Percentiles rank a stretch among this genome's conserved stretches.
Conservation (phyloP, 2,797 vertebrate species). For the Psittacula echo region DNA sequence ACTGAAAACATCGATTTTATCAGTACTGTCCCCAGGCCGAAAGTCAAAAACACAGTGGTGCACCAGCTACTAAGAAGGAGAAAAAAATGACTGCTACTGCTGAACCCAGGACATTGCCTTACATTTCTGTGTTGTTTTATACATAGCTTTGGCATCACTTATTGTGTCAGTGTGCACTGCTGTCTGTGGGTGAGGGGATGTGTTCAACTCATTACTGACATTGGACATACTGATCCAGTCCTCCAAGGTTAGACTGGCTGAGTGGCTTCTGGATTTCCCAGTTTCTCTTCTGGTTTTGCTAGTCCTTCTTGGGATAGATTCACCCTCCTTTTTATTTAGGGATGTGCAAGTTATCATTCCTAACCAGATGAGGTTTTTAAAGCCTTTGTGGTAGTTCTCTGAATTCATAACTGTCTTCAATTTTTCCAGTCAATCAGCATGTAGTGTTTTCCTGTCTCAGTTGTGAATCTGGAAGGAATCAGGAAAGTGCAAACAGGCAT, state of each 20-base stretch:
- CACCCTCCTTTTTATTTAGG: not conserved
- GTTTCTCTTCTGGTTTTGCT: not conserved
- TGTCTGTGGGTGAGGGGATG: not conserved
- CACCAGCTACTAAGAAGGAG: too few relatives aligned
- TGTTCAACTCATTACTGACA: not conserved
- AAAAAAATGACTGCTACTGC: too few relatives aligned
- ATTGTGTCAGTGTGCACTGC: rapidly evolving
- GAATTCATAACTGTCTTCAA: not conserved
- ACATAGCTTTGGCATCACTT: not conserved
- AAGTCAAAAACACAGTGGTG: too few relatives aligned
- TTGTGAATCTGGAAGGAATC: not conserved
- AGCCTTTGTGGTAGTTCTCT: not conserved
- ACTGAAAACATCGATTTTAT: too few relatives aligned
- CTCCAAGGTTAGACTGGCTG: not conserved
- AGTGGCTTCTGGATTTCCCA: not conserved
- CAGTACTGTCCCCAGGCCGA: too few relatives aligned
- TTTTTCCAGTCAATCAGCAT: not conserved
- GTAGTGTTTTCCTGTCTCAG: not conserved
- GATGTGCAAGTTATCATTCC: not conserved
- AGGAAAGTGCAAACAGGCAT: not conserved
- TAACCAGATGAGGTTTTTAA: not conserved
- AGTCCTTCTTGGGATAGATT: not conserved
- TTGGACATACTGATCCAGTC: not conserved
- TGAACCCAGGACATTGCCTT: not conserved
- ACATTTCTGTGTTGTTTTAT: not conserved